Percentiles rank a stretch among this genome's conserved stretches.
phyloP scores from a whole-genome alignment of 1,140 invertebrate genomes.

The Calosoma granatense region DNA sequence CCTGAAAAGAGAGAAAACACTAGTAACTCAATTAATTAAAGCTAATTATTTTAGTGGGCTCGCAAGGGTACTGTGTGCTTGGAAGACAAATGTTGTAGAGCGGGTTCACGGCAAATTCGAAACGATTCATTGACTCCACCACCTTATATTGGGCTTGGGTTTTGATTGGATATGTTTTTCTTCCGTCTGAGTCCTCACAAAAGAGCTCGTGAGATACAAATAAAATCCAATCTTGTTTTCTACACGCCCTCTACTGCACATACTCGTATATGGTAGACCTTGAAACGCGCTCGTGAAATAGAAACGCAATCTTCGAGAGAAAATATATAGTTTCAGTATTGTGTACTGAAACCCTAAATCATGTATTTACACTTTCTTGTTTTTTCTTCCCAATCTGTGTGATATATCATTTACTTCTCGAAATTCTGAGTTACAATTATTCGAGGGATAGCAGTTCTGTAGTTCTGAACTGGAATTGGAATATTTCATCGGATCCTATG shows the following conservation, averaged over 20 bases:
- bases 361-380: no score
- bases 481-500: no score
- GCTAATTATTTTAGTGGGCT: neutral
- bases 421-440: no score
- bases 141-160: neutral
- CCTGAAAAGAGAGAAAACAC: neutral
- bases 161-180: neutral
- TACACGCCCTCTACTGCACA: neutral
- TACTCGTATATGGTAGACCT: neutral
- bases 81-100: neutral
- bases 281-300: neutral
- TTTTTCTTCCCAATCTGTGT: neutral
- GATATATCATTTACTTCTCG: no score
- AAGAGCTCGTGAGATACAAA: neutral
- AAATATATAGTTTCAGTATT: neutral
- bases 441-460: no score
- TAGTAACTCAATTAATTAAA: neutral
- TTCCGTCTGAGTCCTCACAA: neutral
- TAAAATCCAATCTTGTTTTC: neutral
- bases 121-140: neutral
- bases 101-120: neutral
- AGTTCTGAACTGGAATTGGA: no score
- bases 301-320: neutral
- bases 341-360: neutral
- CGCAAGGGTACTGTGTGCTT: neutral